phyloP scores from a whole-genome alignment of 2,113 vertebrate species.

The Rhinopomastus cyanomelas region DNA sequence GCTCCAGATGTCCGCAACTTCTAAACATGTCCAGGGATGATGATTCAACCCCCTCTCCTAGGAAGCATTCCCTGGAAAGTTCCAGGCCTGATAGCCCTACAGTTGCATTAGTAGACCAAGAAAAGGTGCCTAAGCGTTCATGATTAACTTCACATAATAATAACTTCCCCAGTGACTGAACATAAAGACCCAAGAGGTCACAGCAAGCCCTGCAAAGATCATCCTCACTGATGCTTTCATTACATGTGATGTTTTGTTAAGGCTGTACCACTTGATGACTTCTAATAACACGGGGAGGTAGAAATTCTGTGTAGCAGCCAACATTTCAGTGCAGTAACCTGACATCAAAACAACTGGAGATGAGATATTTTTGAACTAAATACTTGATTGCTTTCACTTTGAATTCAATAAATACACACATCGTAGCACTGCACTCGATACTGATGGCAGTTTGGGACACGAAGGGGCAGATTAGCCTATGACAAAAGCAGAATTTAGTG shows the following conservation, averaged over 20 bases:
- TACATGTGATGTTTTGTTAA: neutral
- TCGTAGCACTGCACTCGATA: neutral
- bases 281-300: neutral
- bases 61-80: too few species aligned
- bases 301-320: neutral
- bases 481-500: constrained; percentile 8
- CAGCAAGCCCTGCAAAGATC: neutral
- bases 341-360: neutral
- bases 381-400: neutral
- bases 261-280: neutral
- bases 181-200: neutral
- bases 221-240: neutral
- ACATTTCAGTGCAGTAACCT: neutral
- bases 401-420: neutral
- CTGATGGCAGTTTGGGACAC: neutral
- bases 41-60: too few species aligned
- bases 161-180: neutral
- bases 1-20: too few species aligned
- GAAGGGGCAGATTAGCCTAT: neutral
- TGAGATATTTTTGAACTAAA: constrained; percentile 11
- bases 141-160: too few species aligned
- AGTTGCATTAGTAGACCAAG: neutral
- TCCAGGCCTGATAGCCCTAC: too few species aligned
- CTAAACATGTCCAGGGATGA: too few species aligned
- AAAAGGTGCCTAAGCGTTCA: neutral